A percentile compares a stretch with the other conserved stretches of the same genome.
phyloP scores from a whole-genome alignment of 2,797 vertebrate species.

The Helarctos malayanus region DNA sequence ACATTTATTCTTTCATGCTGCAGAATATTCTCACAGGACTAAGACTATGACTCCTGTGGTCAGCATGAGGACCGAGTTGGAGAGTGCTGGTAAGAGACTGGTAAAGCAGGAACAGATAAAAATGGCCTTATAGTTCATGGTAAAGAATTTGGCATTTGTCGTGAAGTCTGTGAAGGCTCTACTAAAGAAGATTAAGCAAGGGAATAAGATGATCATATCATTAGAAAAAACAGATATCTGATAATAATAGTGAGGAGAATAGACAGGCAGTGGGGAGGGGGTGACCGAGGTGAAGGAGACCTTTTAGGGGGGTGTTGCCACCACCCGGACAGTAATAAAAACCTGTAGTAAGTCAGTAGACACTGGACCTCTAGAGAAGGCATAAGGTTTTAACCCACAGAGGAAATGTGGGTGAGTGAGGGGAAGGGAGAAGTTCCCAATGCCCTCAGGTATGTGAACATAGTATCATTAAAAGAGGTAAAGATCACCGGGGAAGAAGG shows the following conservation, averaged over 20 bases:
- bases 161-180: neutral
- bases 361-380: neutral
- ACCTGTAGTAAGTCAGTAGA: neutral
- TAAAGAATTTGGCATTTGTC: neutral
- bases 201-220: neutral
- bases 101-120: neutral
- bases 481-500: neutral
- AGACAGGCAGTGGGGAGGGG: neutral
- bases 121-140: neutral
- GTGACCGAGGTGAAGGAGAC: neutral
- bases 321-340: neutral
- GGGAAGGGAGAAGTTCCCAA: neutral
- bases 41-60: neutral
- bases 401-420: neutral
- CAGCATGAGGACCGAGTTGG: neutral
- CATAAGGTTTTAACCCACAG: neutral
- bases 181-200: neutral
- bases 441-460: neutral
- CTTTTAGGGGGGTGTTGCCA: neutral
- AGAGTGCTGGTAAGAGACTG: neutral
- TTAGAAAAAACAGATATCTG: neutral
- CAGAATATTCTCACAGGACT: neutral
- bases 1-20: neutral
- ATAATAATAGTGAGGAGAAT: neutral
- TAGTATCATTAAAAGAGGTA: neutral